Conservation (phyloP, 2,797 vertebrate species). For the Stomatorhinus walkeri region DNA sequence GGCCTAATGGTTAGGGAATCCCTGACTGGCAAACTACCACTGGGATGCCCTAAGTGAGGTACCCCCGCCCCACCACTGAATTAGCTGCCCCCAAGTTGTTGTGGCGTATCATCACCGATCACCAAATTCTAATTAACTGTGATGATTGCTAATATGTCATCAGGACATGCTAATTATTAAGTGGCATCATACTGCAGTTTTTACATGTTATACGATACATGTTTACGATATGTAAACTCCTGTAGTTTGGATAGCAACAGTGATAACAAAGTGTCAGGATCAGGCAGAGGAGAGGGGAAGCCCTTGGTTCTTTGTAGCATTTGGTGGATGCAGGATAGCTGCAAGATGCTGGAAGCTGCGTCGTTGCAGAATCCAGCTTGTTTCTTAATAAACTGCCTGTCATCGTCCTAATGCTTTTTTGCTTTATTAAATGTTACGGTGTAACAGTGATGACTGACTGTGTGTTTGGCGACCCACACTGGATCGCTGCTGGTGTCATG, state of each 20-base stretch:
- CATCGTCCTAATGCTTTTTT: not conserved
- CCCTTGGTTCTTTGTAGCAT: not conserved
- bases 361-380: not conserved
- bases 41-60: too few relatives aligned
- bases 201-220: not conserved
- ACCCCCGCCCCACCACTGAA: too few relatives aligned
- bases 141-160: not conserved
- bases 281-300: not conserved
- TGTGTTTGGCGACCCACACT: not conserved
- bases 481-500: not conserved
- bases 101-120: not conserved
- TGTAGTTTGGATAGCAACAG: not conserved
- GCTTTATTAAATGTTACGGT: not conserved
- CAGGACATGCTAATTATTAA: not conserved
- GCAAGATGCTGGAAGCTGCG: not conserved
- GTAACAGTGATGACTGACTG: not conserved
- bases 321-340: not conserved
- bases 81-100: too few relatives aligned
- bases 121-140: not conserved
- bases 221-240: not conserved
- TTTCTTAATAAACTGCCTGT: not conserved
- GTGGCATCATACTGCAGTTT: not conserved
- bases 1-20: not conserved
- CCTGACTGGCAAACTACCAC: too few relatives aligned
- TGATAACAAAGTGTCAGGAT: not conserved